Evolutionary conservation across 1,140 invertebrate species (phyloP).

Genomic region (Proctacanthus coquilletti): DNA sequence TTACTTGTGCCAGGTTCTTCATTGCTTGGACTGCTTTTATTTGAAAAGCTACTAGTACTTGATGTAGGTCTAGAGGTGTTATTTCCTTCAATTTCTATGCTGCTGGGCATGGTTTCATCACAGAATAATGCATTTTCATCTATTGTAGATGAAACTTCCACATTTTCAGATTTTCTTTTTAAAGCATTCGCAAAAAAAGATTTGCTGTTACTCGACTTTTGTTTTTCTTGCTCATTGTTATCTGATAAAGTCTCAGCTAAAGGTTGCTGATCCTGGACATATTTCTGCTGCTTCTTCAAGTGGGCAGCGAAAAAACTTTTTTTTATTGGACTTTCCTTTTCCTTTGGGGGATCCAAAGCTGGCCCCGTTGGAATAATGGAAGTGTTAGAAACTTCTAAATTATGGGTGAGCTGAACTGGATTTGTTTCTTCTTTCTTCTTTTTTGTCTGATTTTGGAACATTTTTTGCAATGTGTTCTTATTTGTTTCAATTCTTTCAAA

Average conservation of each 20-base stretch:
- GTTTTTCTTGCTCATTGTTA: no score
- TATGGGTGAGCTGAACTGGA: slow-evolving; percentile 20
- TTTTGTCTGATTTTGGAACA: slow-evolving; percentile 21
- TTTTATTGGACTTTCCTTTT: no score
- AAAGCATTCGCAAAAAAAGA: not conserved
- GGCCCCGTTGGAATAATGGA: not conserved
- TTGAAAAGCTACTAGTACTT: not conserved
- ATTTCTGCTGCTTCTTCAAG: not conserved
- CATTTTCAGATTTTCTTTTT: not conserved
- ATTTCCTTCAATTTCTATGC: not conserved
- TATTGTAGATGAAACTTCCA: no score
- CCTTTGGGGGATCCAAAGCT: no score
- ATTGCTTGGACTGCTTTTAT: not conserved
- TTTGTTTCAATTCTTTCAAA: slow-evolving; percentile 43
- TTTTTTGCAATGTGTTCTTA: slow-evolving; percentile 31
- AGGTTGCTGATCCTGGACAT: not conserved
- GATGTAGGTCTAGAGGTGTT: not conserved
- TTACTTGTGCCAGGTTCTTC: not conserved
- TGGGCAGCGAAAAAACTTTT: slow-evolving; percentile 7
- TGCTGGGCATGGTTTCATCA: not conserved
- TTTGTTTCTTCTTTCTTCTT: slow-evolving; percentile 13
- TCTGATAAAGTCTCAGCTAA: not conserved
- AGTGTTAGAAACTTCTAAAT: slow-evolving; percentile 13
- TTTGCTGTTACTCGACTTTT: no score
- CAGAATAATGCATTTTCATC: not conserved